These are phyloP conservation scores for Ectemnius cavifrons DNA, from an alignment of 2,888 invertebrate genomes.

Conservation along the genomic window DNA sequence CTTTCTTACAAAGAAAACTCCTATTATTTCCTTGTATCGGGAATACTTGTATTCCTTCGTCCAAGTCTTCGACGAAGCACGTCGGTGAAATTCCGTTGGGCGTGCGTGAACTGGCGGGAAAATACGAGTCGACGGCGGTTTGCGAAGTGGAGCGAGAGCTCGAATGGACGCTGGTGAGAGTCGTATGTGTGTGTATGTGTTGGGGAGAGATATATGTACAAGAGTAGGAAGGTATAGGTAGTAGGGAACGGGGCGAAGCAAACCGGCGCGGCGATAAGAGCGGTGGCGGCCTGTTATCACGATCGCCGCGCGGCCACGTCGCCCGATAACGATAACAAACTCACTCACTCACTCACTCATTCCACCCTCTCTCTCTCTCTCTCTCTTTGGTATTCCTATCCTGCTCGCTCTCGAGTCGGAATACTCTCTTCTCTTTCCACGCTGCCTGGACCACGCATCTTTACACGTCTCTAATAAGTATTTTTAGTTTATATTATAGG, in stretches of 20 bases:
- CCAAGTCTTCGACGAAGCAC: not conserved
- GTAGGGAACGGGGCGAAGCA: conserved; percentile 55
- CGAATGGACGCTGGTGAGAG: conserved; percentile 60
- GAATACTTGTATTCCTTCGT: too few relatives aligned
- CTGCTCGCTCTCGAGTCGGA: too few relatives aligned
- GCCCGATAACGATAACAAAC: conserved; percentile 73
- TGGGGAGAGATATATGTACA: conserved; percentile 52
- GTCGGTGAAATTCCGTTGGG: not conserved
- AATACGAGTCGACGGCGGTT: conserved; percentile 50
- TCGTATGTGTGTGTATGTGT: not conserved
- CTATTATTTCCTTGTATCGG: too few relatives aligned
- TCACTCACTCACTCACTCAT: conserved; percentile 42
- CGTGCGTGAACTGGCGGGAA: conserved; percentile 59
- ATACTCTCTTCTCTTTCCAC: conserved; percentile 20
- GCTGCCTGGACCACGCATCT: too few relatives aligned
- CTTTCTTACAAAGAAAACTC: too few relatives aligned
- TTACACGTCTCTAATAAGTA: too few relatives aligned
- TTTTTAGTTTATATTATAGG: too few relatives aligned
- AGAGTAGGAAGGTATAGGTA: too few relatives aligned
- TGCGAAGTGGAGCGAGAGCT: conserved; percentile 65
- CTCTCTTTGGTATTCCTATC: not conserved
- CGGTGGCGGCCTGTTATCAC: conserved; percentile 61
- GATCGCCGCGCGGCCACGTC: conserved; percentile 67
- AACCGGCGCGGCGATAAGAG: conserved; percentile 61
- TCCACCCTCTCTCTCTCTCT: conserved; percentile 24